A percentile compares a stretch with the other conserved stretches of the same genome.
Evolutionary conservation across 2,797 vertebrate genomes (phyloP).

Genomic region (Chaetodon trifasciatus): DNA sequence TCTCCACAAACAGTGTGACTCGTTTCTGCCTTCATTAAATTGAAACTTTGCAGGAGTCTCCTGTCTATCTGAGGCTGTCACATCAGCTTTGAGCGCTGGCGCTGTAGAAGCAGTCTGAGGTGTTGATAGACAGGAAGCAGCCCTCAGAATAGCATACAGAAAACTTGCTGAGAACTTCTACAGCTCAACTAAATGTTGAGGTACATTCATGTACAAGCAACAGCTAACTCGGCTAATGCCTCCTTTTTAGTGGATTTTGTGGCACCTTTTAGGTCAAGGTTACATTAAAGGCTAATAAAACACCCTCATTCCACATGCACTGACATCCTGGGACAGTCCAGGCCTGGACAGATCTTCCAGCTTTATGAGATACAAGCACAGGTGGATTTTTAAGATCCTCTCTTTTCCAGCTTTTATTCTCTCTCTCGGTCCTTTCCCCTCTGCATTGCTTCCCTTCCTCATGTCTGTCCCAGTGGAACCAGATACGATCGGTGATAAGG

Average conservation of each 20-base stretch:
- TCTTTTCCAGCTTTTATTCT: constrained; percentile 27
- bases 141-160: constrained; percentile 30
- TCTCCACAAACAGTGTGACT: constrained; percentile 17
- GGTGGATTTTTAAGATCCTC: constrained; percentile 39
- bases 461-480: constrained; percentile 51
- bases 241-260: neutral
- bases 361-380: constrained; percentile 44
- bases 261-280: constrained; percentile 10
- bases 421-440: constrained; percentile 5
- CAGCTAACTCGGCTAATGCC: neutral
- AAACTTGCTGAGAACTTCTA: constrained; percentile 16
- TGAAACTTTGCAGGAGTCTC: constrained; percentile 25
- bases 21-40: constrained; percentile 40
- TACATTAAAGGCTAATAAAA: constrained; percentile 14
- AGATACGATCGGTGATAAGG: constrained; percentile 70
- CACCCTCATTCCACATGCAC: neutral
- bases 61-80: constrained; percentile 10
- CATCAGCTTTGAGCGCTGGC: constrained; percentile 15
- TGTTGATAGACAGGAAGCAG: constrained; percentile 31
- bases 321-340: constrained; percentile 27
- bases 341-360: constrained; percentile 14
- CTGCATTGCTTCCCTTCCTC: constrained; percentile 10
- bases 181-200: neutral
- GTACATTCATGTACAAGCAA: neutral
- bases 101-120: constrained; percentile 22